Base-by-base conservation (phyloP, 2,797 vertebrate genomes). In the Coracias cyanogaster region DNA sequence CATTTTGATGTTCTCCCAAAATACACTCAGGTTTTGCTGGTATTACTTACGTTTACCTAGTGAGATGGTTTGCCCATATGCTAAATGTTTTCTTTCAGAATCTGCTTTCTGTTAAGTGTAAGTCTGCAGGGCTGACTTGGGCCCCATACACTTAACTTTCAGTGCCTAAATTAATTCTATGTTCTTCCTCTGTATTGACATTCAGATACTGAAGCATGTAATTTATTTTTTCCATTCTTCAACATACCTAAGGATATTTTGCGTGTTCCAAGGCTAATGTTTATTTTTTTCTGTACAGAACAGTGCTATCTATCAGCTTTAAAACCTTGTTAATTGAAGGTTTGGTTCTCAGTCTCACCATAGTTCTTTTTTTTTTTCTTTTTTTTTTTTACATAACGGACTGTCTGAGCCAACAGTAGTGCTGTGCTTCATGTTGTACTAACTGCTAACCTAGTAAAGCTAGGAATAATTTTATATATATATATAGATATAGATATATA, bases 1-100 rank as follows among this genome's bases (percentile, higher is more conserved):
- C 69, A 89, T 95, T 87, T 96, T 91, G 61, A 94, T 92, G 41
- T 78, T 82, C 49, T 96, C 89, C 94, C 86, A 96, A 86, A 96
- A 89, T 82, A 92, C 7, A 77, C 92, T 89, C 5, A 5, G 77
- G 54, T 74, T 90, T 93, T 90, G 51, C 82, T 89, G 82, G 79
- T 78, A 55, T 83, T 87, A 64, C 48, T 71, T 79, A 21, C 55
- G 55, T 93, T 95, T 93, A 79, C 70, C 46, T 72, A 84, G 60
- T 45, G 76, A 81, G 82, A 86, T 41, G 43, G 54, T 77, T 82
- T 88, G 73, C 22, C 82, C 39, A 24, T 66, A 31, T 76, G n/a
- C 70, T 93, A 43, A 77, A 80, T 1, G 1, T 90, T 79, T 92
- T 71, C 39, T 72, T 84, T 89, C 51, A 60, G 28, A 82, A 52